These are phyloP conservation scores for Rapana venosa DNA, from an alignment of 2,888 invertebrate genomes.

Conservation along the genomic window DNA sequence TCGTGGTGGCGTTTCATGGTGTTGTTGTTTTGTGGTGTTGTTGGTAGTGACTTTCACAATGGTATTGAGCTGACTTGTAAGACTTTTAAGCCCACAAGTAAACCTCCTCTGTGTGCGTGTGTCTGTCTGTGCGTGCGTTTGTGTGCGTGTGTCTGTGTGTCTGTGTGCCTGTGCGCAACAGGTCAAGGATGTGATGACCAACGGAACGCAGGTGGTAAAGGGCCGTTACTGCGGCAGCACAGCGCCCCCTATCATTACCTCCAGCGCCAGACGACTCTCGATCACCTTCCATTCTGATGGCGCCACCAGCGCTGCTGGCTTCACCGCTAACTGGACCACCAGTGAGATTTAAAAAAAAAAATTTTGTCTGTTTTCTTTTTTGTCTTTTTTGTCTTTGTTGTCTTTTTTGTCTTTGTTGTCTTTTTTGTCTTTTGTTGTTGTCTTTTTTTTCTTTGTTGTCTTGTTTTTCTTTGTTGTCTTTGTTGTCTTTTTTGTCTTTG, in stretches of 20 bases:
- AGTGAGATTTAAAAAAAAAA: slow-evolving; percentile 54
- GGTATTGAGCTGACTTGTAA: too few species aligned
- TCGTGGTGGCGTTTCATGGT: too few species aligned
- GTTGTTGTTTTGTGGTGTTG: too few species aligned
- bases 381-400: too few species aligned
- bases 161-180: slow-evolving; percentile 50
- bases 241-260: slow-evolving; percentile 92
- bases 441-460: too few species aligned
- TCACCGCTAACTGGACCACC: slow-evolving; percentile 87
- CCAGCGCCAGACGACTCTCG: slow-evolving; percentile 90
- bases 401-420: too few species aligned
- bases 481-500: too few species aligned
- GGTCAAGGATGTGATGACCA: slow-evolving; percentile 60
- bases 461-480: too few species aligned
- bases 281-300: slow-evolving; percentile 97
- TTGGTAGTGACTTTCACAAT: too few species aligned
- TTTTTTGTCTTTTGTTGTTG: too few species aligned
- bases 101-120: not conserved
- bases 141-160: not conserved
- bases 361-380: too few species aligned
- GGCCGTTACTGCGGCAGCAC: slow-evolving; percentile 95
- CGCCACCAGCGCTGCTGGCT: slow-evolving; percentile 96
- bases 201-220: slow-evolving; percentile 74
- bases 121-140: not conserved
- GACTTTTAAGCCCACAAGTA: too few species aligned